A percentile compares a stretch with the other conserved stretches of the same genome.
Evolutionary conservation across 2,888 invertebrate genomes (phyloP).

Genomic region (Tipula confusa): DNA sequence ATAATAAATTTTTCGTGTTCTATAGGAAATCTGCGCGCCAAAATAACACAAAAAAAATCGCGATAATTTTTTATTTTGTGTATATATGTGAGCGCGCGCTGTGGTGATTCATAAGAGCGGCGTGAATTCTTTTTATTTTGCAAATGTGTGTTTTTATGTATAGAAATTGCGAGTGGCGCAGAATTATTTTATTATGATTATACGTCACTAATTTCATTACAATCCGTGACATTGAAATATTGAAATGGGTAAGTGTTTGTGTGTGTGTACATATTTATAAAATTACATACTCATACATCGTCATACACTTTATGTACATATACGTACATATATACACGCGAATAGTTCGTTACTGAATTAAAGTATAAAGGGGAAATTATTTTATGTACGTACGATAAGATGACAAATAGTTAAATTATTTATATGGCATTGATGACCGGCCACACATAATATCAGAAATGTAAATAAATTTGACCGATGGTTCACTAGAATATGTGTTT

Average conservation of each 20-base stretch:
- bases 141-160: not conserved
- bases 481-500: not conserved
- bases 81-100: not conserved
- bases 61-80: not conserved
- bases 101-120: not conserved
- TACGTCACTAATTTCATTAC: not conserved
- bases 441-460: too few species aligned
- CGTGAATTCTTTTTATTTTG: not conserved
- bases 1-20: not conserved
- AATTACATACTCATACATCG: not conserved
- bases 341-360: too few species aligned
- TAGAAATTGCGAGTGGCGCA: not conserved
- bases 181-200: not conserved
- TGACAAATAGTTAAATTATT: not conserved
- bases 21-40: not conserved
- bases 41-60: not conserved
- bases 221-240: not conserved
- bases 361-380: not conserved
- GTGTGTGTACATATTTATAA: not conserved
- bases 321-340: not conserved
- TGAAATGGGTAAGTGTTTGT: not conserved
- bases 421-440: not conserved
- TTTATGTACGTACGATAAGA: not conserved
- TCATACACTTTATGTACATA: not conserved
- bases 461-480: not conserved